phyloP scores from a whole-genome alignment of 53 echinoderm and acorn worm species.

The Zoroaster sp. region DNA sequence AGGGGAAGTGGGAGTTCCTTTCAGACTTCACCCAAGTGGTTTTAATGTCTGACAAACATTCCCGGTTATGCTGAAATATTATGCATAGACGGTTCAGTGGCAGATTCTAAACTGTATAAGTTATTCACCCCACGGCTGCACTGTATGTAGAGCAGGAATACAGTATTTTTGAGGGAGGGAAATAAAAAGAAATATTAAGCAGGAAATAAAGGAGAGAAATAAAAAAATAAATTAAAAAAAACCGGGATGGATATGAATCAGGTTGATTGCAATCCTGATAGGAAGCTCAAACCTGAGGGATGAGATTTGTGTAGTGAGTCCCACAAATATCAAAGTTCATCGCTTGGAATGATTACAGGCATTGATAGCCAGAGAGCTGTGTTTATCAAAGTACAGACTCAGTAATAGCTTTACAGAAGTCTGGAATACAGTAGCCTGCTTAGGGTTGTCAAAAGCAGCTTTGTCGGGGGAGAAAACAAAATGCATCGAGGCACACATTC shows the following conservation, averaged over 20 bases:
- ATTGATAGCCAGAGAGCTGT: neutral
- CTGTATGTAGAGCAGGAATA: slow-evolving; percentile 19
- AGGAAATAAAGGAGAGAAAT: neutral
- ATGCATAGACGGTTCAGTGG: slow-evolving; percentile 18
- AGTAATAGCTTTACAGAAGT: neutral
- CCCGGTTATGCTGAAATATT: slow-evolving; percentile 23
- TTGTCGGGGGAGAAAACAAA: neutral
- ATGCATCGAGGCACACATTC: neutral
- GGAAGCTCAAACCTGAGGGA: slow-evolving; percentile 27
- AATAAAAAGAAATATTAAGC: neutral
- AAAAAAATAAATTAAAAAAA: neutral
- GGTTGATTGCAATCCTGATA: slow-evolving; percentile 36
- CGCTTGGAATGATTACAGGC: neutral
- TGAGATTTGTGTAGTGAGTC: slow-evolving; percentile 25
- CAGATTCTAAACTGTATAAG: slow-evolving; percentile 25
- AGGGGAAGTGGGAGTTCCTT: neutral
- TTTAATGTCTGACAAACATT: neutral
- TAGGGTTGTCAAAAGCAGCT: neutral
- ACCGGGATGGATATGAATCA: slow-evolving; percentile 11
- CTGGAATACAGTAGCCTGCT: slow-evolving; percentile 13
- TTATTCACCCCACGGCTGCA: slow-evolving; percentile 38
- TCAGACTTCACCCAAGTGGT: neutral
- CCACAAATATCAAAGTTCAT: slow-evolving; percentile 39
- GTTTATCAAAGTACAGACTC: neutral
- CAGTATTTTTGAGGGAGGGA: neutral